phyloP scores from a whole-genome alignment of 2,888 invertebrate genomes.

The Pristionchus arcanus region DNA sequence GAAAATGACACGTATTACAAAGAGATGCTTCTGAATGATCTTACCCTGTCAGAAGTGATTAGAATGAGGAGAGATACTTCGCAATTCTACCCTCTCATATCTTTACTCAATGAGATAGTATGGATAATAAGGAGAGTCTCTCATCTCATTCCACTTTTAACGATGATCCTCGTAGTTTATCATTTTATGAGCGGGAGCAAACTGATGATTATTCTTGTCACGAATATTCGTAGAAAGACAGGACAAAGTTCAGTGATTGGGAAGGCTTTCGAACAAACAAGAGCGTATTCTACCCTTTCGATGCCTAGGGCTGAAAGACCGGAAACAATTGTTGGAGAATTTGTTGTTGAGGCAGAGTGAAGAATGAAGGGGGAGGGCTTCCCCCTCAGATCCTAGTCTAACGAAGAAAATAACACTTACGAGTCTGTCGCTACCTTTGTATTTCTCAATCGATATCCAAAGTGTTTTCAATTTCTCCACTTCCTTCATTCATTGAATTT shows the following conservation, averaged over 20 bases:
- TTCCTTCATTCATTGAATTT: background rate
- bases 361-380: background rate
- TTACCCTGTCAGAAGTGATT: background rate
- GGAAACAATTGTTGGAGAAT: background rate
- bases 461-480: background rate
- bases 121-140: background rate
- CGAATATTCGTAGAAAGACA: constrained; percentile 4
- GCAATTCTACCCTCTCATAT: background rate
- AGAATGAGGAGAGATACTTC: background rate
- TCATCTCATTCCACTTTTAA: background rate
- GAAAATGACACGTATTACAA: background rate
- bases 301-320: background rate
- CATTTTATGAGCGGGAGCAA: background rate
- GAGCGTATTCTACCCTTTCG: background rate
- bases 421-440: background rate
- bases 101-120: background rate
- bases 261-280: background rate
- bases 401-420: background rate
- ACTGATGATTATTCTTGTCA: background rate
- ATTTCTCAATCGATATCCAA: background rate
- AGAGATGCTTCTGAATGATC: constrained; percentile 15
- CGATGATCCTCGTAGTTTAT: constrained; percentile 21
- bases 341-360: background rate
- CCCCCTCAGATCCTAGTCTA: background rate
- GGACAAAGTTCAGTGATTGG: background rate